Evolutionary conservation across 2,113 vertebrate genomes (phyloP).

Genomic region (Atlantisia rogersi): DNA sequence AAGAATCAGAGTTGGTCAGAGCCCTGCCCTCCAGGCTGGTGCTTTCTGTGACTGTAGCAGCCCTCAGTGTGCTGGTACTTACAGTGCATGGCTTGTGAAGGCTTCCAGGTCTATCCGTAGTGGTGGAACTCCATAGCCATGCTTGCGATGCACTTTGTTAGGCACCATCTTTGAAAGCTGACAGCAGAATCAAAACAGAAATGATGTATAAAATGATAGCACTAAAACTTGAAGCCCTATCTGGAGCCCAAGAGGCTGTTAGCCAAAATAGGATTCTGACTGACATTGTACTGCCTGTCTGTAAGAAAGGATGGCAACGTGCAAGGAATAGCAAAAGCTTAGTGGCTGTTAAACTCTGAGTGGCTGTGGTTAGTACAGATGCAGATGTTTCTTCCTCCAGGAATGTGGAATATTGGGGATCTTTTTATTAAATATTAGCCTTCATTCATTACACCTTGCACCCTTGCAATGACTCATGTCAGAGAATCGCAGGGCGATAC

Average conservation of each 20-base stretch:
- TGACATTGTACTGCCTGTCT: background rate
- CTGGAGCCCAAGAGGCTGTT: rapidly evolving
- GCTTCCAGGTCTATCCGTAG: slow-evolving; percentile 81
- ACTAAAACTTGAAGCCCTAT: background rate
- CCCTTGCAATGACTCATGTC: background rate
- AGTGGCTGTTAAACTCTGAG: background rate
- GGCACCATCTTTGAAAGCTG: slow-evolving; percentile 77
- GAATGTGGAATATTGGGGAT: background rate
- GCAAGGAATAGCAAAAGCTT: background rate
- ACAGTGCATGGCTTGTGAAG: slow-evolving; percentile 78
- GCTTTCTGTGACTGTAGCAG: rapidly evolving
- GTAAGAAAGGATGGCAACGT: rapidly evolving
- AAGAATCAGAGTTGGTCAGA: background rate
- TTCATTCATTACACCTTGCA: background rate
- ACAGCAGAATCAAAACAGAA: background rate
- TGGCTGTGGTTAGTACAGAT: background rate
- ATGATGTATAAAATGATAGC: rapidly evolving
- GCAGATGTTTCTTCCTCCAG: background rate
- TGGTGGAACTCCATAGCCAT: slow-evolving; percentile 74
- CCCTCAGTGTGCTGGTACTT: slow-evolving; percentile 3
- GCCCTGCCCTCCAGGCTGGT: background rate
- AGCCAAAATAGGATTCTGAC: background rate
- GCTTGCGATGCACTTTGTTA: slow-evolving; percentile 74
- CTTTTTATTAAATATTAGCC: background rate
- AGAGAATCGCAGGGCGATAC: background rate